phyloP scores from a whole-genome alignment of 2,797 vertebrate species.

The Tachyglossus aculeatus region DNA sequence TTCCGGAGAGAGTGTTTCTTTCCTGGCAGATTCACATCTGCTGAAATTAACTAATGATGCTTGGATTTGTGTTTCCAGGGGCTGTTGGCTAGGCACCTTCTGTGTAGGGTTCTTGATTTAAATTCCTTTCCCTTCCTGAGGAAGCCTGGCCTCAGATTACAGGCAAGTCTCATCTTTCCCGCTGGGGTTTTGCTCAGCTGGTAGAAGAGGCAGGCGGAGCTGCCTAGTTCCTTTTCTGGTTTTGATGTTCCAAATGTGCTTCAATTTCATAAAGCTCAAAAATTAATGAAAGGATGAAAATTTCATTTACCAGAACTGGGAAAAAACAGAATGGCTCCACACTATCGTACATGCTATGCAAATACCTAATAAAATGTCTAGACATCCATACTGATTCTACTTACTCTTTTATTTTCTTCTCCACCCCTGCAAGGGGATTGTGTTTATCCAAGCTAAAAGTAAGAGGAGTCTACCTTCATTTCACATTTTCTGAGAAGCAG shows the following conservation, averaged over 20 bases:
- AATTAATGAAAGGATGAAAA: not conserved
- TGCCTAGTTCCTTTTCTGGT: not conserved
- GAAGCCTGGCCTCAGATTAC: not conserved
- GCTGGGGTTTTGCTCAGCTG: not conserved
- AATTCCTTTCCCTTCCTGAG: not conserved
- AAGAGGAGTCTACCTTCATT: not conserved
- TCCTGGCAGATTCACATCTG: not conserved
- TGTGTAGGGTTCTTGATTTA: not conserved
- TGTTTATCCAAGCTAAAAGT: not conserved
- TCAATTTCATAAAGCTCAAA: not conserved
- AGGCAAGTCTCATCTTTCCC: not conserved
- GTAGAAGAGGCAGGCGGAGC: not conserved
- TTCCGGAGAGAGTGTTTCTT: not conserved
- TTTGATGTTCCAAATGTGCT: not conserved
- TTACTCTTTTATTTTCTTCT: not conserved
- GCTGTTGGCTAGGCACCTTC: not conserved
- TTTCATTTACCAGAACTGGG: not conserved
- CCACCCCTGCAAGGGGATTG: not conserved
- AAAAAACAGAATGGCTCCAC: slow-evolving; percentile 8
- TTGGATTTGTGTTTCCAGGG: no score
- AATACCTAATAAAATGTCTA: not conserved
- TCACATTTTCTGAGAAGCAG: not conserved
- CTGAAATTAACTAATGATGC: not conserved
- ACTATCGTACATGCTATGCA: not conserved
- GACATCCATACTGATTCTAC: not conserved